Evolutionary conservation across 2,888 invertebrate genomes (phyloP), one percentile per base, ranked within the genome.

Genomic region (Actias luna): DNA sequence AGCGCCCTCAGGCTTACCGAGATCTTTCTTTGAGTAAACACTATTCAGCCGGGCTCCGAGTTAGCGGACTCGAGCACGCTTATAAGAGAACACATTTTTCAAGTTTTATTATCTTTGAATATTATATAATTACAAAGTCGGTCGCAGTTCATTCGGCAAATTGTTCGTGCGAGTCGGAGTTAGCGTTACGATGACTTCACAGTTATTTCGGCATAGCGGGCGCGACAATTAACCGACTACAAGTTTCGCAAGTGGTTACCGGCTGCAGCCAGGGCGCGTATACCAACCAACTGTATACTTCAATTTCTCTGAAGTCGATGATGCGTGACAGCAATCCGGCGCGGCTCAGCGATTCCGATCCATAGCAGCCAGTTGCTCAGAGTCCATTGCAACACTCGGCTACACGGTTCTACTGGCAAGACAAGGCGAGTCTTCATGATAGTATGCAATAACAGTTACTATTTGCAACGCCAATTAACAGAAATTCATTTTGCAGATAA

Each of bases 281-380:
- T 82, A 83, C 84, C 82, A 87, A 84, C 85, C 85, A 86, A 82
- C 74, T 79, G 80, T 80, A 82, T 78, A 88, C 86, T 87, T 87
- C 81, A 90, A 90, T 92, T 92, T 92, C 91, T 91, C 89, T 83
- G 84, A 75, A 79, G 69, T 72, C 85, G 81, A 71, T 83, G 87
- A 83, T 83, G 91, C 91, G 87, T 88, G 75, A 80, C 89, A 76
- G 85, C 90, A 91, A 91, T 91, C 91, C 87, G 86, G 88, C 86
- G 86, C 89, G 88, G 83, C 85, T 84, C 84, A 88, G 76, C 85
- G 86, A 85, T 87, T 89, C 83, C 84, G 87, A 89, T 89, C 88
- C 84, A 84, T 82, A 81, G 83, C 80, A 79, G 79, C 79, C 76
- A 67, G 70, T 73, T 65, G 73, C 69, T 75, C 69, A 59, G 27